A percentile compares a stretch with the other conserved stretches of the same genome.
These are phyloP conservation scores for Lethenteron reissneri DNA, from an alignment of 2,113 vertebrate genomes.

Conservation along the genomic window DNA sequence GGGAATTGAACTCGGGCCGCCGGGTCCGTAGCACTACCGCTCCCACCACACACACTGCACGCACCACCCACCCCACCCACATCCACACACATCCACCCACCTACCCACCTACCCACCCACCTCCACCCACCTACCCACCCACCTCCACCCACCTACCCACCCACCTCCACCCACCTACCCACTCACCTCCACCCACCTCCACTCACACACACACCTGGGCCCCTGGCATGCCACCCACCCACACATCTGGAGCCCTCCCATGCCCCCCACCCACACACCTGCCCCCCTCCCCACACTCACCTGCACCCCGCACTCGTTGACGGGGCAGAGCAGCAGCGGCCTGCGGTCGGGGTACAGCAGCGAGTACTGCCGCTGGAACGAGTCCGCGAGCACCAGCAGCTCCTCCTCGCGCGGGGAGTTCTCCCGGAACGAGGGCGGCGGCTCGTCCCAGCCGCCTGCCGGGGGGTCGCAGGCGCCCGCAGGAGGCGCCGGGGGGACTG, in stretches of 20 bases:
- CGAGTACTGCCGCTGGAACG: conserved; percentile 38
- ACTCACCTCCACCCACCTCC: background rate
- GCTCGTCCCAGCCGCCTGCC: conserved; percentile 16
- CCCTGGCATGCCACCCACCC: background rate
- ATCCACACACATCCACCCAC: too few relatives aligned
- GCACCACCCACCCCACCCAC: too few relatives aligned
- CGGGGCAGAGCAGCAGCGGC: conserved; percentile 36
- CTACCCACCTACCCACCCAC: too few relatives aligned
- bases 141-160: too few relatives aligned
- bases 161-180: background rate
- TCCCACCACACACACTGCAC: too few relatives aligned
- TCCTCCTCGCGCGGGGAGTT: conserved; percentile 31
- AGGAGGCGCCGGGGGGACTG: too few relatives aligned
- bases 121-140: background rate
- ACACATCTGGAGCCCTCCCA: too few relatives aligned
- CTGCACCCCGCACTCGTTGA: conserved; percentile 46
- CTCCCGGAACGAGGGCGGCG: conserved; percentile 31
- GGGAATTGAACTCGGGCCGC: too few relatives aligned
- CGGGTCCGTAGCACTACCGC: too few relatives aligned
- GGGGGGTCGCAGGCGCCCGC: conserved; percentile 11
- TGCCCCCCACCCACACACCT: conserved; percentile 9
- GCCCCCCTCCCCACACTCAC: conserved; percentile 19
- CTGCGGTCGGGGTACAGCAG: conserved; percentile 44
- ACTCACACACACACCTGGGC: background rate
- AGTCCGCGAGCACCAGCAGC: conserved; percentile 31